Percentiles rank a stretch among this genome's conserved stretches.
Conservation (phyloP, 2,113 vertebrate species). For the Pteruthius melanotis region DNA sequence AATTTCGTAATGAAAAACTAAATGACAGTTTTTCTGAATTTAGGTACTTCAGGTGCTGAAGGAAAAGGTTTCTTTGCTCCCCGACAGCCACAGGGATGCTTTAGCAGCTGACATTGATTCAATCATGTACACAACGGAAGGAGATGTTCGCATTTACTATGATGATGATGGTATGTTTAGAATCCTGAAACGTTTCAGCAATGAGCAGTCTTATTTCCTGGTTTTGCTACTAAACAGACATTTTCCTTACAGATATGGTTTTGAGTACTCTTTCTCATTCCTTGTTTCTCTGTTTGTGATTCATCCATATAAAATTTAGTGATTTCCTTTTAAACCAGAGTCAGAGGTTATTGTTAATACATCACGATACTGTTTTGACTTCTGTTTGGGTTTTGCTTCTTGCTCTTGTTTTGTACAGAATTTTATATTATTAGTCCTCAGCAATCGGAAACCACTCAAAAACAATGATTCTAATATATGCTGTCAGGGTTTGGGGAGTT, state of each 20-base stretch:
- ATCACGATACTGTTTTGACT: not conserved
- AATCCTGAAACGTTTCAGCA: not conserved
- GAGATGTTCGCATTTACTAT: slow-evolving; percentile 88
- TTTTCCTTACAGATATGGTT: not conserved
- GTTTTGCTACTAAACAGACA: not conserved
- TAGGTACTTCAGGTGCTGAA: slow-evolving; percentile 85
- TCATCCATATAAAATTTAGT: not conserved
- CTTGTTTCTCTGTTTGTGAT: not conserved
- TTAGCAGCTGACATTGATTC: slow-evolving; percentile 85
- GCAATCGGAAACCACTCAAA: not conserved
- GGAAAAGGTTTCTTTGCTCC: slow-evolving; percentile 81
- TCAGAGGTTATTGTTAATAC: not conserved
- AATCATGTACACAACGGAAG: slow-evolving; percentile 83
- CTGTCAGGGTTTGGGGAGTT: too few relatives aligned
- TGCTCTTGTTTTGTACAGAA: not conserved
- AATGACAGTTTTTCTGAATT: slow-evolving; percentile 26
- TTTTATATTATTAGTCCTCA: not conserved
- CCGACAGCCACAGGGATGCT: slow-evolving; percentile 80
- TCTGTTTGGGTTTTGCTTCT: not conserved
- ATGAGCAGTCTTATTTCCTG: not conserved
- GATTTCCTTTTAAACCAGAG: not conserved
- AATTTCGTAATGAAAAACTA: slow-evolving; percentile 1
- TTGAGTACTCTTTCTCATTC: not conserved
- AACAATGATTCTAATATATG: not conserved
- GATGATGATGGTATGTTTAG: slow-evolving; percentile 83